A percentile compares a stretch with the other conserved stretches of the same genome.
Evolutionary conservation across 2,888 invertebrate genomes (phyloP).

Genomic region (Drosophila diplacantha): DNA sequence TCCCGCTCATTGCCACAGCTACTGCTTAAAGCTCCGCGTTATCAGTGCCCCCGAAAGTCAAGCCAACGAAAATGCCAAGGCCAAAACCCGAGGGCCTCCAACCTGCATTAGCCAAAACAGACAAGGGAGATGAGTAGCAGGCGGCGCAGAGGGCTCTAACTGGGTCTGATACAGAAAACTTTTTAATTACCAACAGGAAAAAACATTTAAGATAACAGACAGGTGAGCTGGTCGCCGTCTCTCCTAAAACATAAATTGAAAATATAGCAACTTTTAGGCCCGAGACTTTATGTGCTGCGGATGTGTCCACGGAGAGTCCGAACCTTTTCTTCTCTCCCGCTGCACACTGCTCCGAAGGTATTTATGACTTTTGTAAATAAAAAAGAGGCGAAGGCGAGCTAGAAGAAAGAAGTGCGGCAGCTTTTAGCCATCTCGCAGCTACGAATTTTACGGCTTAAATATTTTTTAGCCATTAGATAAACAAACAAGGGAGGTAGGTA

Average conservation of each 20-base stretch:
- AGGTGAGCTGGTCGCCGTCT: background rate
- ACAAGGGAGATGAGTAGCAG: slow-evolving; percentile 24
- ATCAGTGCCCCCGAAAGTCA: slow-evolving; percentile 19
- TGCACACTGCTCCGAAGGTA: slow-evolving; percentile 46
- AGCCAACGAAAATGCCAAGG: slow-evolving; percentile 37
- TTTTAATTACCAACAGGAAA: slow-evolving; percentile 69
- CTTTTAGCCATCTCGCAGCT: slow-evolving; percentile 61
- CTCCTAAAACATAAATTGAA: slow-evolving; percentile 62
- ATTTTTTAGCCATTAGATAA: slow-evolving; percentile 72
- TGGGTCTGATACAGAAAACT: slow-evolving; percentile 50
- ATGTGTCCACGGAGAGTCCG: slow-evolving; percentile 6
- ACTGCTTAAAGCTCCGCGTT: slow-evolving; percentile 14
- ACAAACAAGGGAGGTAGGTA: slow-evolving; percentile 50
- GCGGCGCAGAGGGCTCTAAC: slow-evolving; percentile 8
- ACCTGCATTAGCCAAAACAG: slow-evolving; percentile 64
- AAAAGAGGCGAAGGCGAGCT: slow-evolving; percentile 7
- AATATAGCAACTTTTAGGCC: slow-evolving; percentile 57
- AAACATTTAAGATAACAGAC: slow-evolving; percentile 61
- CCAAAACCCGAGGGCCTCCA: slow-evolving; percentile 21
- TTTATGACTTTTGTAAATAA: slow-evolving; percentile 65
- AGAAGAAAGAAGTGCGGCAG: slow-evolving; percentile 25
- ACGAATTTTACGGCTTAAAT: slow-evolving; percentile 67
- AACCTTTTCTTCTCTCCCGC: slow-evolving; percentile 48
- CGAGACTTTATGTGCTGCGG: slow-evolving; percentile 43
- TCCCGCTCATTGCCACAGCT: slow-evolving; percentile 15